Percentiles rank a stretch among this genome's conserved stretches.
phyloP scores from a whole-genome alignment of 2,113 vertebrate genomes.

The Syngnathus typhle region DNA sequence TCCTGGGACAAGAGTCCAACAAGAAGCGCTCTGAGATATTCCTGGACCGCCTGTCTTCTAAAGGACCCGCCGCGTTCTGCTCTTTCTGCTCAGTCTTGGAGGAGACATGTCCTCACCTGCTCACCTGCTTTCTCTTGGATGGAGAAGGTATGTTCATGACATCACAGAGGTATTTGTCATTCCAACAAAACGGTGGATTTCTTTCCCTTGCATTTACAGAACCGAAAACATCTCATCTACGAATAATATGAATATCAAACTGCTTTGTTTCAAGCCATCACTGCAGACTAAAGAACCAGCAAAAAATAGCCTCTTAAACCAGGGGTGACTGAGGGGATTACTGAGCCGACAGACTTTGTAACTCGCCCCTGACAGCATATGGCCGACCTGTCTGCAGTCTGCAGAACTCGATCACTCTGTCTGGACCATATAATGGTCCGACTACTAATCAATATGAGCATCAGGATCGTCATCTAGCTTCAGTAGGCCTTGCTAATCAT shows the following conservation, averaged over 20 bases:
- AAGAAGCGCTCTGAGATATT: conserved; percentile 73
- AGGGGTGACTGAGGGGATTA: conserved; percentile 67
- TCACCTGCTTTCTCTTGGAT: conserved; percentile 81
- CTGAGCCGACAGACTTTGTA: conserved; percentile 32
- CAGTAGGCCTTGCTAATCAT: too few species aligned
- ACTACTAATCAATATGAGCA: conserved; percentile 21
- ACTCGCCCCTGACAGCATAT: conserved; percentile 60
- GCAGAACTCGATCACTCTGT: conserved; percentile 13
- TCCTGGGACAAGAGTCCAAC: conserved; percentile 72
- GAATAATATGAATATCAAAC: conserved; percentile 6
- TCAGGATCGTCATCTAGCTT: not conserved
- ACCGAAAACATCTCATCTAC: not conserved
- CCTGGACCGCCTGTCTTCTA: conserved; percentile 77
- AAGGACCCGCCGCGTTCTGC: conserved; percentile 79
- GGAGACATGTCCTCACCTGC: conserved; percentile 82
- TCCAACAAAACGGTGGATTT: not conserved
- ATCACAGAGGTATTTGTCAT: conserved; percentile 1
- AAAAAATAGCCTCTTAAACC: conserved; percentile 72
- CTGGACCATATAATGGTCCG: conserved; percentile 2
- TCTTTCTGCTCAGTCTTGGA: conserved; percentile 83
- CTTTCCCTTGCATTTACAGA: conserved; percentile 13
- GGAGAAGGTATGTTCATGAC: conserved; percentile 76
- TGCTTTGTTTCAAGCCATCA: conserved; percentile 43
- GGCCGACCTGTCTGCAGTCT: conserved; percentile 35
- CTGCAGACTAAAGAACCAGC: conserved; percentile 55